A percentile compares a stretch with the other conserved stretches of the same genome.
Conservation (phyloP, 2,888 invertebrate genomes). For the Eristalis arbustorum region DNA sequence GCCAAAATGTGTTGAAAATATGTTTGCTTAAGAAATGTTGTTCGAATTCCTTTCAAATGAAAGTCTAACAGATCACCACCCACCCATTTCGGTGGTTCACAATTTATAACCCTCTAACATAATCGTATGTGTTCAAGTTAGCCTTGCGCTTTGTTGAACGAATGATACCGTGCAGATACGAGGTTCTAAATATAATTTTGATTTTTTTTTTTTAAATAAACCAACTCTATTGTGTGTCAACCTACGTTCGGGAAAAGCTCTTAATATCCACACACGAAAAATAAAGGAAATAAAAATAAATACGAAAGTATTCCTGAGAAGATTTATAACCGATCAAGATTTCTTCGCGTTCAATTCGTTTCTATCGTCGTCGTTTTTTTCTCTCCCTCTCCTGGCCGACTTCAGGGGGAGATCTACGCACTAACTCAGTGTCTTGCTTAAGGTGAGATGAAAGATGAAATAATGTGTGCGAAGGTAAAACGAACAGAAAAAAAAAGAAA, state of each 20-base stretch:
- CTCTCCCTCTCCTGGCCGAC: not conserved
- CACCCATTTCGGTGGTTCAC: constrained; percentile 5
- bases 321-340: constrained; percentile 65
- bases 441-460: constrained; percentile 14
- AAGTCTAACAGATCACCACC: constrained; percentile 2
- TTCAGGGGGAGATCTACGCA: constrained; percentile 21
- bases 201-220: not conserved
- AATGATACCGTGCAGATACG: not conserved
- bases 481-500: constrained; percentile 19
- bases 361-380: not conserved
- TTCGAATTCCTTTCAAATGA: constrained; percentile 2
- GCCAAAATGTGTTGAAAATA: not conserved
- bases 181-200: not conserved
- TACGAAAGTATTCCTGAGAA: constrained; percentile 28
- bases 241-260: constrained; percentile 21
- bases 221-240: constrained; percentile 12
- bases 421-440: not conserved
- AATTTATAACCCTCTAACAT: not conserved
- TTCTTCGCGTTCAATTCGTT: constrained; percentile 52
- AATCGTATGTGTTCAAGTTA: not conserved
- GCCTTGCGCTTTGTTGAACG: not conserved
- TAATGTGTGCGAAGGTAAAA: not conserved
- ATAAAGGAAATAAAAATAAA: constrained; percentile 37
- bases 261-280: constrained; percentile 11
- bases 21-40: not conserved